Conservation (phyloP, 2,888 invertebrate species). For the Junonia oenone region DNA sequence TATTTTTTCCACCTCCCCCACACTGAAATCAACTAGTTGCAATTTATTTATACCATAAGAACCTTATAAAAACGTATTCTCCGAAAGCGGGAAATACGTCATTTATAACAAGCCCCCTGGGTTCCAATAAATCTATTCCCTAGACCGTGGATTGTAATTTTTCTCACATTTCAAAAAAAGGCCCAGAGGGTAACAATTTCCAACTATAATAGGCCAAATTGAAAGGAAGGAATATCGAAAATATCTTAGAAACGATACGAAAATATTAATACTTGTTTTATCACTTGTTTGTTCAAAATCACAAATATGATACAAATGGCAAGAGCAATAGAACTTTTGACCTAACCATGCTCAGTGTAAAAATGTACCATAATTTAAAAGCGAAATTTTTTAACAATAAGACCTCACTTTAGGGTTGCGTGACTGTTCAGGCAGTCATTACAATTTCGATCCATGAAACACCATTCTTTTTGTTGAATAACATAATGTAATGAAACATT, state of each 20-base stretch:
- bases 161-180: conserved; percentile 8
- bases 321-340: no score
- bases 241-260: background rate
- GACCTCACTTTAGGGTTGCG: no score
- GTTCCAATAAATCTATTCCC: conserved; percentile 8
- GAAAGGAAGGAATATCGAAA: background rate
- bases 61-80: background rate
- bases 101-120: conserved; percentile 28
- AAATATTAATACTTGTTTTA: background rate
- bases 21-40: background rate
- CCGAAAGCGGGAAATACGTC: conserved; percentile 27
- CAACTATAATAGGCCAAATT: background rate
- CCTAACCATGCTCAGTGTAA: no score
- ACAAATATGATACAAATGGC: no score
- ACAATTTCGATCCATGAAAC: no score
- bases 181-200: background rate
- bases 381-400: no score
- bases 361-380: no score
- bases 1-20: background rate
- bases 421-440: no score
- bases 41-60: background rate
- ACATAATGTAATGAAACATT: no score
- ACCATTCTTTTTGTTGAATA: no score
- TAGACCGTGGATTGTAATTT: conserved; percentile 4
- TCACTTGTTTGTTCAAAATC: no score